These are phyloP conservation scores for Ooceraea biroi DNA, from an alignment of 1,140 invertebrate genomes.

Conservation along the genomic window DNA sequence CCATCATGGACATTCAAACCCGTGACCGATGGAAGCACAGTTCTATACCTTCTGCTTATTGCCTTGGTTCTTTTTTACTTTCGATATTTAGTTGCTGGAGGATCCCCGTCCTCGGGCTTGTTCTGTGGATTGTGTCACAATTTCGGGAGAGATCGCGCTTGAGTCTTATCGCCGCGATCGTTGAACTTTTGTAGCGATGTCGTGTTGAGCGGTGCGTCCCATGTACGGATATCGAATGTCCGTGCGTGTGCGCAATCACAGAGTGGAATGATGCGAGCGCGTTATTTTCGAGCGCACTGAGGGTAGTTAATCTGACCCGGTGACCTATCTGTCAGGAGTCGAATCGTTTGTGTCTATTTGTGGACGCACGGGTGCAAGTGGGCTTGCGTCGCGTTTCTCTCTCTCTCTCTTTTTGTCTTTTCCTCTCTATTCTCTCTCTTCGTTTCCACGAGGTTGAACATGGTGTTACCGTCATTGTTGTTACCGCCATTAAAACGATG, in stretches of 20 bases:
- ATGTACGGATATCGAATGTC: not conserved
- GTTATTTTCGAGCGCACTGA: conserved; percentile 72
- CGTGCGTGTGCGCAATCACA: conserved; percentile 31
- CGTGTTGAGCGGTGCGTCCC: not conserved
- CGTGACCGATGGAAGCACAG: conserved; percentile 68
- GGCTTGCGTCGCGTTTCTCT: not conserved
- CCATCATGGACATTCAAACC: conserved; percentile 67
- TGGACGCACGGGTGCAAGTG: conserved; percentile 41
- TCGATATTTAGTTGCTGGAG: not conserved
- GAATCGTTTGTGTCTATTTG: conserved; percentile 75
- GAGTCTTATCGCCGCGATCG: not conserved
- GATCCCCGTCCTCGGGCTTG: not conserved
- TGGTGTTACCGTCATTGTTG: not conserved
- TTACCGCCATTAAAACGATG: not conserved
- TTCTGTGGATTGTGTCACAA: not conserved
- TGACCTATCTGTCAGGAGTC: conserved; percentile 75
- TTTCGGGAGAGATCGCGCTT: not conserved
- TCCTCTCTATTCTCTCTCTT: not conserved
- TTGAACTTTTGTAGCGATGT: conserved; percentile 33
- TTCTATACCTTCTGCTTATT: conserved; percentile 4
- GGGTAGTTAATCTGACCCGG: conserved; percentile 75
- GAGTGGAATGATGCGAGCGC: conserved; percentile 36
- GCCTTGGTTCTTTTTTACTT: conserved; percentile 18
- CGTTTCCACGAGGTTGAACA: not conserved
- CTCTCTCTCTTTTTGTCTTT: not conserved